Percentiles rank a stretch among this genome's conserved stretches.
phyloP scores from a whole-genome alignment of 2,888 invertebrate genomes.

The Lycia hirtaria region DNA sequence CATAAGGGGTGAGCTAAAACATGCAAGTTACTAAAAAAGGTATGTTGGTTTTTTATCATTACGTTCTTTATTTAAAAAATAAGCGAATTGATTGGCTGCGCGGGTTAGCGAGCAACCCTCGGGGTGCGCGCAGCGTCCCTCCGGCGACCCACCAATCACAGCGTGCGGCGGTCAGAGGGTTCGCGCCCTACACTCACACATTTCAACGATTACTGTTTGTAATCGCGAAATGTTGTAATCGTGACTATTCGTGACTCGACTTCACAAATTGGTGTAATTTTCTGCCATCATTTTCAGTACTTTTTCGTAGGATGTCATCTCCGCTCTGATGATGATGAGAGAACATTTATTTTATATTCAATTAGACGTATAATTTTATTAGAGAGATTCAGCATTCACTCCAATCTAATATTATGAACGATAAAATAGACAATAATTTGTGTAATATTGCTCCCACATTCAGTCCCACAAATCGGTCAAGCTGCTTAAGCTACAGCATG shows the following conservation, averaged over 20 bases:
- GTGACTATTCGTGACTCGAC: slow-evolving; percentile 31
- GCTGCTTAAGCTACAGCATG: too few species aligned
- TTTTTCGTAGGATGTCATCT: slow-evolving; percentile 3
- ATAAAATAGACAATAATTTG: background rate
- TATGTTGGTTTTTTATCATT: slow-evolving; percentile 72
- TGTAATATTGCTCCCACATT: too few species aligned
- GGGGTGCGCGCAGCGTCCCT: slow-evolving; percentile 63
- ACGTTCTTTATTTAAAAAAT: slow-evolving; percentile 83
- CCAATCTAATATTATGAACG: background rate
- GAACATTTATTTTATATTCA: slow-evolving; percentile 10
- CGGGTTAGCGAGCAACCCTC: slow-evolving; percentile 57
- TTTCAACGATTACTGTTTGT: slow-evolving; percentile 48
- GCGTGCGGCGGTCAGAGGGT: slow-evolving; percentile 61
- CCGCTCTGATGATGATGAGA: slow-evolving; percentile 16
- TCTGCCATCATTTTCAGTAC: background rate
- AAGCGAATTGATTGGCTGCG: slow-evolving; percentile 84
- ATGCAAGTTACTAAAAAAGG: slow-evolving; percentile 60
- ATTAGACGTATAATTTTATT: slow-evolving; percentile 7
- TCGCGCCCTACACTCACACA: slow-evolving; percentile 69
- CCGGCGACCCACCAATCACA: slow-evolving; percentile 64
- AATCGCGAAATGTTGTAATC: slow-evolving; percentile 34
- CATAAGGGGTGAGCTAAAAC: slow-evolving; percentile 58
- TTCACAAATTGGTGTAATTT: slow-evolving; percentile 20
- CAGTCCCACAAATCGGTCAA: too few species aligned
- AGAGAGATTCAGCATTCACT: background rate